Evolutionary conservation across 2,113 vertebrate genomes (phyloP), one percentile per base, ranked within the genome.

Genomic region (Eulacestoma nigropectus): DNA sequence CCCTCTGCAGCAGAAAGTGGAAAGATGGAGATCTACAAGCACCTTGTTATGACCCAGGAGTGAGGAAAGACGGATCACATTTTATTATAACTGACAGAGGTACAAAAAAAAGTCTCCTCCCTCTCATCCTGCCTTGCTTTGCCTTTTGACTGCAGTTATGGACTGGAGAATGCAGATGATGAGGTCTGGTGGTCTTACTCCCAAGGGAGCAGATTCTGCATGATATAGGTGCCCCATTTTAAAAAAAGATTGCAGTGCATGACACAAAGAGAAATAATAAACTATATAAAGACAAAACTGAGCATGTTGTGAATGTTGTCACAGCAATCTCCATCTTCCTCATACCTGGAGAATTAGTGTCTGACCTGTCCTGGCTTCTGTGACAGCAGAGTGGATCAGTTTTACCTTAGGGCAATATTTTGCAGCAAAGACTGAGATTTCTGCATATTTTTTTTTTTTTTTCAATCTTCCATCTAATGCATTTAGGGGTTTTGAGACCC

Each of bases 11-110:
- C 44, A 87, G 57, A 57, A 72, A 76, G 65, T 15, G n/a, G 32
- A 93, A 62, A 65, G 69, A 44, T 72, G 52, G 86, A 95, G 56
- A 91, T 84, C 81, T 91, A 79, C n/a, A 95, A 26, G 27, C 52
- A 89, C 22, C 35, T 84, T 70, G 57, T 56, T 84, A 72, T 73
- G 53, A 46, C 32, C 11, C 41, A 72, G 26, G 16, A 82, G 53
- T 22, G 16, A 56, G 69, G 32, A 26, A 22, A 60, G 37, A 63
- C 0, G 2, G 37, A 19, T 82, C 37, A 46, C 53, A 33, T 87
- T 90, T 96, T 70, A 39, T 79, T 75, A 16, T 15, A 42, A 18
- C 44, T 68, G 70, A 29, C 49, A 85, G 57, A 74, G 9, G 30
- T 41, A 78, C 12, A 72, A 37, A 39, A 64, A 64, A 56, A 49